These are phyloP conservation scores for Eueides isabella DNA, from an alignment of 1,140 invertebrate species.

Conservation along the genomic window DNA sequence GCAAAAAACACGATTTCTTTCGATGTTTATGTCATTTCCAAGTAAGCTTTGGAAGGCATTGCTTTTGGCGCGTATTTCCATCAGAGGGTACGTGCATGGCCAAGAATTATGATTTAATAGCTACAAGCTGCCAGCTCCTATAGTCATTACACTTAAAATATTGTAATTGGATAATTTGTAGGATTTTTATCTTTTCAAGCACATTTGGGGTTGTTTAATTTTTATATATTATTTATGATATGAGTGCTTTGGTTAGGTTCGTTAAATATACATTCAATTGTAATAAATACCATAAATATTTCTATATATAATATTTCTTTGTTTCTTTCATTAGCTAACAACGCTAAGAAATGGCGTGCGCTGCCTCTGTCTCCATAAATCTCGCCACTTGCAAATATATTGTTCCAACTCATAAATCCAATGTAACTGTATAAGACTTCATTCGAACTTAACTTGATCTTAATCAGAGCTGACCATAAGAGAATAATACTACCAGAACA, in stretches of 20 bases:
- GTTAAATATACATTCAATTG: neutral
- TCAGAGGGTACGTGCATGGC: constrained; percentile 27
- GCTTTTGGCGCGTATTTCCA: constrained; percentile 33
- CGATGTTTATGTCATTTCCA: constrained; percentile 44
- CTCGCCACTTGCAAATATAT: constrained; percentile 62
- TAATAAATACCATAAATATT: neutral
- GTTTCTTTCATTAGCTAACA: constrained; percentile 40
- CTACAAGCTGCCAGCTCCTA: constrained; percentile 56
- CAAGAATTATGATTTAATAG: constrained; percentile 55
- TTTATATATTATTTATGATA: constrained; percentile 13
- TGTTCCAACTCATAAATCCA: constrained; percentile 65
- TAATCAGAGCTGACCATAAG: constrained; percentile 45
- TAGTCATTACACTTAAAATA: constrained; percentile 56
- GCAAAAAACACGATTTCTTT: constrained; percentile 50
- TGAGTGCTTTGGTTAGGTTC: neutral
- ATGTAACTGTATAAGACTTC: constrained; percentile 50
- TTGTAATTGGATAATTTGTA: constrained; percentile 63
- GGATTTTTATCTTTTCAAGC: constrained; percentile 63
- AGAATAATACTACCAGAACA: constrained; percentile 28
- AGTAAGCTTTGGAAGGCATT: constrained; percentile 43
- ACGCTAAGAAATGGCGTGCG: constrained; percentile 42
- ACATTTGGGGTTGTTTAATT: constrained; percentile 44
- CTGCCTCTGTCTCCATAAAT: constrained; percentile 62
- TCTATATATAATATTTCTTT: neutral
- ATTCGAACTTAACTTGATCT: constrained; percentile 43